phyloP scores from a whole-genome alignment of 2,888 invertebrate species.

The Conops quadrifasciatus region DNA sequence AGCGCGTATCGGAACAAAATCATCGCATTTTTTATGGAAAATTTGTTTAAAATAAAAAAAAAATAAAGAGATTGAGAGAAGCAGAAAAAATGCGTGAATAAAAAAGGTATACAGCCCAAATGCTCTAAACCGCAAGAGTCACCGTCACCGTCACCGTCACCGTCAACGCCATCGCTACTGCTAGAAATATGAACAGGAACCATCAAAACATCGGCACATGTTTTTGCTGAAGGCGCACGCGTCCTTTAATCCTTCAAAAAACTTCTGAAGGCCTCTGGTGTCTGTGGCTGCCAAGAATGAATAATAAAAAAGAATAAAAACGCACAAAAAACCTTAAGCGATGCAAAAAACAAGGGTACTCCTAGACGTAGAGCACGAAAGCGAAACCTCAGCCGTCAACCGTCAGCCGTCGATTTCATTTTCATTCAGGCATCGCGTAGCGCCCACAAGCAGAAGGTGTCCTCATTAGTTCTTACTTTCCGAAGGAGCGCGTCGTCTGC shows the following conservation, averaged over 20 bases:
- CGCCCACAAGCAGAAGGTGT: constrained; percentile 15
- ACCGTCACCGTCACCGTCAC: background rate
- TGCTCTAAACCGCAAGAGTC: background rate
- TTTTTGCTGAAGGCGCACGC: background rate
- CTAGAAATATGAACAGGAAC: no score
- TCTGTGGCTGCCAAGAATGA: no score
- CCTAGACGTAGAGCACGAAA: no score
- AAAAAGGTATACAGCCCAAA: constrained; percentile 7
- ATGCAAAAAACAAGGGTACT: constrained; percentile 3
- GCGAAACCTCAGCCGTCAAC: no score
- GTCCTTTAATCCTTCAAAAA: constrained; percentile 22
- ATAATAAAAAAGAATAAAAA: background rate
- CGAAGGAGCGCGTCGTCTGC: background rate
- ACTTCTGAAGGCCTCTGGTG: background rate
- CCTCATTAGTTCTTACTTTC: background rate
- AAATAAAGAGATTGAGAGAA: background rate
- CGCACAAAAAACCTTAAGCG: constrained; percentile 1
- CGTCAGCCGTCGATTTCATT: constrained; percentile 1
- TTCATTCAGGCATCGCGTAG: constrained; percentile 1
- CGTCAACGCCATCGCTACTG: background rate
- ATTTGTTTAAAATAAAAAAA: background rate
- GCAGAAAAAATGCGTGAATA: background rate
- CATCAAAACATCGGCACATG: constrained; percentile 22
- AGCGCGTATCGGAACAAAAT: background rate
- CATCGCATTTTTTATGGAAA: background rate